Percentiles rank a stretch among this genome's conserved stretches.
phyloP scores from a whole-genome alignment of 2,888 invertebrate genomes.

The Watsonalla binaria region DNA sequence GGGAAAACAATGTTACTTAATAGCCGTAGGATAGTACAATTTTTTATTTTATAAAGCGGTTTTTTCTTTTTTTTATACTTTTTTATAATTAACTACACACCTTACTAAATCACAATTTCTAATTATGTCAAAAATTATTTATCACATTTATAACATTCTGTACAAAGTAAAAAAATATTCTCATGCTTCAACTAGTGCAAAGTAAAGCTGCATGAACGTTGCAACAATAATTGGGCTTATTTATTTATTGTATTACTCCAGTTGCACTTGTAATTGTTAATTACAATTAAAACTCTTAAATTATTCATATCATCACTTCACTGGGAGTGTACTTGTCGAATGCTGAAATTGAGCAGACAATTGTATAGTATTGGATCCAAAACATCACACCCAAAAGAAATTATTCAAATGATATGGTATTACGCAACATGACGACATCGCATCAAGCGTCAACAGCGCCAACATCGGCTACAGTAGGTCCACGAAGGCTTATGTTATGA shows the following conservation, averaged over 20 bases:
- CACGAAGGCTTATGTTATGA: conserved; percentile 53
- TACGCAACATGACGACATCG: too few species aligned
- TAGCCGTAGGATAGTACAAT: conserved; percentile 58
- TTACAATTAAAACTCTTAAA: conserved; percentile 26
- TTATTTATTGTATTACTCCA: conserved; percentile 23
- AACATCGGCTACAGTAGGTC: conserved; percentile 37
- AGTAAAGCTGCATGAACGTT: conserved; percentile 60
- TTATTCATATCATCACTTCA: conserved; percentile 21
- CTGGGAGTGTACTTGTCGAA: conserved; percentile 26
- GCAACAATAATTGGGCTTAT: conserved; percentile 32
- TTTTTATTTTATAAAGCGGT: conserved; percentile 67
- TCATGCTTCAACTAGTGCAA: conserved; percentile 66
- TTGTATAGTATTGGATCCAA: conserved; percentile 12
- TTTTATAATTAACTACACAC: conserved; percentile 66
- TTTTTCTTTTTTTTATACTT: conserved; percentile 45
- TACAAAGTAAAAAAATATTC: conserved; percentile 77
- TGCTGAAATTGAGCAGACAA: conserved; percentile 24
- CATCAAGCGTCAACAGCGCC: conserved; percentile 25
- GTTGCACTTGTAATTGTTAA: conserved; percentile 32
- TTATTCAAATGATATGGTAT: conserved; percentile 31
- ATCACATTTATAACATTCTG: conserved; percentile 76
- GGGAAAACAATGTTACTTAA: conserved; percentile 63
- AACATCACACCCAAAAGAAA: conserved; percentile 18
- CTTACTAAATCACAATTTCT: conserved; percentile 76
- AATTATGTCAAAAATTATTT: conserved; percentile 75